Evolutionary conservation across 2,797 vertebrate species (phyloP).

Genomic region (Dryobates pubescens): DNA sequence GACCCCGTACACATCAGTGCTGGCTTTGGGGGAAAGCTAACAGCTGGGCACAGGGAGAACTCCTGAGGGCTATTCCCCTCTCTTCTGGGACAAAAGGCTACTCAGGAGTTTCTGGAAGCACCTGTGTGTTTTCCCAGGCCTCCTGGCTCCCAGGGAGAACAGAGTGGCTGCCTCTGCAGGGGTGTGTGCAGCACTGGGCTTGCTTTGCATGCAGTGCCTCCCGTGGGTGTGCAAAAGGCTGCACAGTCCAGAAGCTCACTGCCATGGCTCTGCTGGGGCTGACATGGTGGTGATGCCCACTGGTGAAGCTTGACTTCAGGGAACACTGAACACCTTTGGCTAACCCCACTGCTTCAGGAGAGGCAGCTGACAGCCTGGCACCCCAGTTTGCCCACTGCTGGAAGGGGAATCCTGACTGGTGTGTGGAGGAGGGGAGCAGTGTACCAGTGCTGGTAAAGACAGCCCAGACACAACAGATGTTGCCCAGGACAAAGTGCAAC

Average conservation of each 20-base stretch:
- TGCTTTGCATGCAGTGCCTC: neutral
- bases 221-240: neutral
- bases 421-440: neutral
- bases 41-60: neutral
- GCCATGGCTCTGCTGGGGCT: neutral
- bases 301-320: neutral
- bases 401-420: neutral
- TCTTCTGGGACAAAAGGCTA: neutral
- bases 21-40: conserved; percentile 21
- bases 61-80: neutral
- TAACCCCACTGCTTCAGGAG: neutral
- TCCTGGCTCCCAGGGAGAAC: neutral
- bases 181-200: neutral
- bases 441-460: neutral
- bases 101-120: neutral
- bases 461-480: neutral
- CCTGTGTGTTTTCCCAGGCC: conserved; percentile 47
- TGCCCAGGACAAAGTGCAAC: neutral
- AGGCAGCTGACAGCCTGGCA: neutral
- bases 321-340: neutral
- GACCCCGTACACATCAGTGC: neutral
- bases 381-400: neutral
- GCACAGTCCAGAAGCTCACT: neutral
- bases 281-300: neutral
- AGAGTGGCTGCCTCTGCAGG: neutral